Evolutionary conservation across 2,797 vertebrate genomes (phyloP).

Genomic region (Cossypha dichroa): DNA sequence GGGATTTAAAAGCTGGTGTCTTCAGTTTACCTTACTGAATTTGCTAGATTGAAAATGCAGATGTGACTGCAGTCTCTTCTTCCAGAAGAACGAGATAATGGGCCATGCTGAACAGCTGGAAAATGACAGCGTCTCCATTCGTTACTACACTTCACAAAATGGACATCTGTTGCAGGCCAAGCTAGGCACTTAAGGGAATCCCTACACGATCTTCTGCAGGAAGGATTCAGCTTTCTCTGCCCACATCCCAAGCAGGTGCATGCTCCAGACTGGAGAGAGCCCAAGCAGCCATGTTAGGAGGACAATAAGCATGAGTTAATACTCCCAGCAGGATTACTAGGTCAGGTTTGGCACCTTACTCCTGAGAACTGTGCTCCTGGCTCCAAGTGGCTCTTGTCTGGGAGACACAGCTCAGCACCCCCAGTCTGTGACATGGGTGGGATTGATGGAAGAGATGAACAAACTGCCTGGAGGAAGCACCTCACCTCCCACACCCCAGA

Average conservation of each 20-base stretch:
- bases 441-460: not conserved
- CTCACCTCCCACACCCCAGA: not conserved
- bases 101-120: not conserved
- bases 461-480: not conserved
- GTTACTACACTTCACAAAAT: accelerated
- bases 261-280: not conserved
- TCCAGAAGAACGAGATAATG: not conserved
- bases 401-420: not conserved
- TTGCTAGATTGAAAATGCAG: not conserved
- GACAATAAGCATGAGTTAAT: not conserved
- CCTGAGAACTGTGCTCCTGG: not conserved
- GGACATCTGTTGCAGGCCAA: accelerated
- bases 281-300: not conserved
- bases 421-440: accelerated
- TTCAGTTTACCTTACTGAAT: not conserved
- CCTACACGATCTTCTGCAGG: not conserved
- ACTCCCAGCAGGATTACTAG: not conserved
- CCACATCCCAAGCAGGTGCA: not conserved
- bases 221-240: not conserved
- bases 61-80: not conserved
- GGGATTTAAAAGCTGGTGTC: not conserved
- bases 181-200: not conserved
- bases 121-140: not conserved
- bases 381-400: not conserved
- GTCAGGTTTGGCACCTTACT: not conserved